Conservation (phyloP, 2,888 invertebrate genomes). For the Zygaena filipendulae region DNA sequence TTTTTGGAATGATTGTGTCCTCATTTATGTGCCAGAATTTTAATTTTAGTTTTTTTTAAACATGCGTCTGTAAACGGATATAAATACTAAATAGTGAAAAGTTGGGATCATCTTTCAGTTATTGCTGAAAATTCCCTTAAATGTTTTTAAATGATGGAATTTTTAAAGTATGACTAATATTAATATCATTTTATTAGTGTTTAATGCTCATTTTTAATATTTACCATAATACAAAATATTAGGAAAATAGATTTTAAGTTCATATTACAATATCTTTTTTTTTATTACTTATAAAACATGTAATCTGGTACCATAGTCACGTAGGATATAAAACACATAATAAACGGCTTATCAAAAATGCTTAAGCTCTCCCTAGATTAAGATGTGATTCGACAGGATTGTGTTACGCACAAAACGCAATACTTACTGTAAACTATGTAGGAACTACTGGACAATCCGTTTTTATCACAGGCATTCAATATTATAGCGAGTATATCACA, state of each 20-base stretch:
- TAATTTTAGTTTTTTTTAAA: constrained; percentile 45
- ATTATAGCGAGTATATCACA: too few relatives aligned
- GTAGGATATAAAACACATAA: constrained; percentile 21
- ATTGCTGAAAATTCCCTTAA: constrained; percentile 24
- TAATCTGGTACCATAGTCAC: constrained; percentile 40
- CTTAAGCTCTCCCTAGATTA: constrained; percentile 36
- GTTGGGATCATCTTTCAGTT: constrained; percentile 39
- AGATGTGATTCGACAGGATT: constrained; percentile 27
- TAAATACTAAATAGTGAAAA: constrained; percentile 23
- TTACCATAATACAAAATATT: constrained; percentile 57
- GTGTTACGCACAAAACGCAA: constrained; percentile 49
- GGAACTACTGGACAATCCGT: too few relatives aligned
- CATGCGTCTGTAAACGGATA: constrained; percentile 34
- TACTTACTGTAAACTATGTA: too few relatives aligned
- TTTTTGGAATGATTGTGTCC: constrained; percentile 32
- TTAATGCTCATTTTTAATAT: constrained; percentile 63
- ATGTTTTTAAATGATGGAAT: constrained; percentile 28
- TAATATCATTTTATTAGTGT: constrained; percentile 52
- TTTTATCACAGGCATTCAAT: too few relatives aligned
- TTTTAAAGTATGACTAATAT: constrained; percentile 53
- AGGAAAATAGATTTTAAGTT: constrained; percentile 51
- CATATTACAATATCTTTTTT: neutral
- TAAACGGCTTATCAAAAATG: too few relatives aligned
- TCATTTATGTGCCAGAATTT: constrained; percentile 61
- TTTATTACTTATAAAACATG: constrained; percentile 22